Conservation (phyloP, 2,888 invertebrate genomes). For the Liopterus haemorrhoidalis region DNA sequence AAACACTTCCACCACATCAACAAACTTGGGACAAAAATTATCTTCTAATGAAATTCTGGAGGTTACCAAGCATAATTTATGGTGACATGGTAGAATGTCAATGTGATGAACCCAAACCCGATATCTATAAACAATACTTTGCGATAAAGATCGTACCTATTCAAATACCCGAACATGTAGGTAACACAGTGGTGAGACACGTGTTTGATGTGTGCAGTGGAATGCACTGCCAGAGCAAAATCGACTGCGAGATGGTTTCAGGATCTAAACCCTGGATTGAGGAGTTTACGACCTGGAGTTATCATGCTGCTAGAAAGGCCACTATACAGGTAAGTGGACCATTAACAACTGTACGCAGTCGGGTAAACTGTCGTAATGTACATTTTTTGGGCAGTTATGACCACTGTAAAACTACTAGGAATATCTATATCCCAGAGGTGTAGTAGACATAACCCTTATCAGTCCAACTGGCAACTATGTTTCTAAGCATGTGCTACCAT, state of each 20-base stretch:
- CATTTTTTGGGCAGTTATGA: not conserved
- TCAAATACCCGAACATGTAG: constrained; percentile 39
- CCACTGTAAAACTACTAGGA: not conserved
- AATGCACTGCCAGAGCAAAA: constrained; percentile 39
- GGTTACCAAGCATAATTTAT: constrained; percentile 41
- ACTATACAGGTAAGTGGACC: constrained; percentile 42
- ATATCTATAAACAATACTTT: constrained; percentile 40
- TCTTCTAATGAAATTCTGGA: constrained; percentile 47
- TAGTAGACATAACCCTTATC: too few relatives aligned
- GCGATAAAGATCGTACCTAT: constrained; percentile 44
- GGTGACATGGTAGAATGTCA: constrained; percentile 40
- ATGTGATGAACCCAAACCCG: constrained; percentile 40
- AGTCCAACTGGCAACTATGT: too few relatives aligned
- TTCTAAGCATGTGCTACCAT: too few relatives aligned
- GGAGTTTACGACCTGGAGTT: constrained; percentile 41
- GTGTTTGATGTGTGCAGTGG: constrained; percentile 37
- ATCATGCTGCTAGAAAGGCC: constrained; percentile 45
- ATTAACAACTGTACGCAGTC: too few relatives aligned
- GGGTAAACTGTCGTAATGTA: not conserved
- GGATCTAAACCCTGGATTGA: constrained; percentile 45
- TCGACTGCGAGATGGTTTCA: constrained; percentile 37
- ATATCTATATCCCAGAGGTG: not conserved
- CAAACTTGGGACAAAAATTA: constrained; percentile 43
- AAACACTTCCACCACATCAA: constrained; percentile 39
- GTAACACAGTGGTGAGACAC: constrained; percentile 33